Conservation (phyloP, 2,113 vertebrate species). For the human (Homo sapiens) region GRCh38 chr3:167935001-167935500, state of each 20-base stretch:
- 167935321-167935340: neutral
- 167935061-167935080: neutral
- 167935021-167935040: neutral
- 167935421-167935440: neutral
- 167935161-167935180: neutral
- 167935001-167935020: neutral
- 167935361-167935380: neutral
- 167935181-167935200: neutral
- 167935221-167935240: neutral
- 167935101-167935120: neutral
- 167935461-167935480: neutral
- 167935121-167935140: neutral
- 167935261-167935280: neutral
- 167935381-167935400: neutral
- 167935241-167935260: neutral
- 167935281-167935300: neutral
- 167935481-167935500: neutral
- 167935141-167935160: neutral
- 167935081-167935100: neutral
- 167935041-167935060: neutral
- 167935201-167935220: neutral
- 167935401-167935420: neutral
- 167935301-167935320: neutral
- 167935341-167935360: neutral
- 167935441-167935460: neutral